Percentiles rank a stretch among this genome's conserved stretches.
phyloP scores from a whole-genome alignment of 1,140 invertebrate genomes.

The Diabrotica virgifera region DNA sequence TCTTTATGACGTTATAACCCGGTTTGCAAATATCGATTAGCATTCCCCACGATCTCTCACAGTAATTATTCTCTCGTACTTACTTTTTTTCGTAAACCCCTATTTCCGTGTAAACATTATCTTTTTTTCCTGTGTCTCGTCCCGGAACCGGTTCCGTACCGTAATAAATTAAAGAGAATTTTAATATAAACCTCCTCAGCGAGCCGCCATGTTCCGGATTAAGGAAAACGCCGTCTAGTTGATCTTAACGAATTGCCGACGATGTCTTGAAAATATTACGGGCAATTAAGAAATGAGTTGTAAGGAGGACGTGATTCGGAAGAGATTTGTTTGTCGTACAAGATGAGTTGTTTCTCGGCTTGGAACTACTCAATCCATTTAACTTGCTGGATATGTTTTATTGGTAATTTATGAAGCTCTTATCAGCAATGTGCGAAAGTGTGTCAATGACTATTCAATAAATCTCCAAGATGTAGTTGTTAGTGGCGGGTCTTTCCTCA shows the following conservation, averaged over 20 bases:
- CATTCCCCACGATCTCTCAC: neutral
- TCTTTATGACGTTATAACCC: no score
- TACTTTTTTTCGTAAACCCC: neutral
- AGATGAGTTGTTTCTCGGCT: neutral
- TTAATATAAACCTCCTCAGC: constrained; percentile 14
- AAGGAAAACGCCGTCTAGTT: constrained; percentile 12
- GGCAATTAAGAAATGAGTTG: constrained; percentile 15
- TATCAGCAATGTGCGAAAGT: no score
- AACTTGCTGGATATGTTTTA: neutral
- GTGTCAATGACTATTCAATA: no score
- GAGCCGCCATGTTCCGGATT: constrained; percentile 8
- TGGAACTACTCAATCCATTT: neutral
- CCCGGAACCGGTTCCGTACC: neutral
- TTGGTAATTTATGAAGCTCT: no score
- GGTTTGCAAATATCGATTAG: no score
- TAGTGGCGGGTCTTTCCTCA: no score
- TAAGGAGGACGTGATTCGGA: constrained; percentile 5
- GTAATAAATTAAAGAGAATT: constrained; percentile 9
- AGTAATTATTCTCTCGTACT: neutral
- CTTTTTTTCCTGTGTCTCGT: neutral
- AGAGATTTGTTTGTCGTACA: constrained; percentile 6
- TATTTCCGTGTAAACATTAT: neutral
- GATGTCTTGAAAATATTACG: constrained; percentile 13
- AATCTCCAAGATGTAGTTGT: no score
- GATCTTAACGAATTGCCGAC: constrained; percentile 12